Evolutionary conservation across 1,140 invertebrate genomes (phyloP), one percentile per base, ranked within the genome.

Genomic region (Heterodera schachtii): DNA sequence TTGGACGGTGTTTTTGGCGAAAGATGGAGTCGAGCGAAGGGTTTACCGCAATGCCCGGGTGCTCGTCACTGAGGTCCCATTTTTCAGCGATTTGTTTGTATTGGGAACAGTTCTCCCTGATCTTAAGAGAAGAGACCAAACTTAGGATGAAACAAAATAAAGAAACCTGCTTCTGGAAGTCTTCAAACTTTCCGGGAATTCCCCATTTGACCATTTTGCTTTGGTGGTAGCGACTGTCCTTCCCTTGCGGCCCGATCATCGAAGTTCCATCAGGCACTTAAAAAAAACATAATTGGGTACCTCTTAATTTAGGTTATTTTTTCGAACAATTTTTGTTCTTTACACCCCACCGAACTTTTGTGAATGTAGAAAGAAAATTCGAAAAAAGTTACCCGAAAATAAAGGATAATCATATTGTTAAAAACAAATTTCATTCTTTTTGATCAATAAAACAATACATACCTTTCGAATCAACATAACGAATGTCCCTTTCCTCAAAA

Each of bases 61-160:
- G 87, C 75, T 89, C 88, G n/a, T 78, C 66, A 44, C 85, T 87
- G 13, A 89, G 31, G 11, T 86, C 78, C 66, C 73, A 90, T 57
- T 88, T 90, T 47, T 84, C 86, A 43, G 81, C 76, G 44, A 89
- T 90, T 5, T 87, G 73, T 67, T 90, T 87, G 84, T 87, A 89
- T 78, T 89, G 87, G 7, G 64, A 21, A 6, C 82, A 82, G n/a
- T 66, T 73, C 80, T 88, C 73, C 74, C 85, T 85, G 11, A 88
- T 67, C 87, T 87, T n/a, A 43, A 84, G 84, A 41, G 21, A 41
- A 87, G 75, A 19, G 19, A 74, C n/a, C 6, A n/a, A 31, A 66
- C 47, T 31, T 31, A 31, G 31, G 16, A 44, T 11, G 11, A 75
- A 81, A 77, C 3, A 7, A 52, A 47, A 79, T 16, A 49, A 8